Evolutionary conservation across 2,888 invertebrate genomes (phyloP), one percentile per base, ranked within the genome.

Genomic region (Augiades crinisus): DNA sequence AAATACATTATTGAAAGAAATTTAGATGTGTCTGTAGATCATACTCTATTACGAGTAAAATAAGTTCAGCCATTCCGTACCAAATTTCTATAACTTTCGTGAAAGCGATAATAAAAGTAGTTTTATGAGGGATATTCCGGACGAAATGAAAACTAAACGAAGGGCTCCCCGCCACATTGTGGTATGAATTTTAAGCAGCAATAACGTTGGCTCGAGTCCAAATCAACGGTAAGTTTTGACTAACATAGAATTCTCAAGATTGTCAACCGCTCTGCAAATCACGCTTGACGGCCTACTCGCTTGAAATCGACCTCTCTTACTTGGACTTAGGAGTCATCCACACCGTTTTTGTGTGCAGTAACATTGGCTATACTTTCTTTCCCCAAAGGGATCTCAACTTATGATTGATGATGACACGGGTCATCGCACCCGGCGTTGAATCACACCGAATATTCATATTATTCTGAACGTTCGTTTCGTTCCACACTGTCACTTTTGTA

Each of bases 391-490:
- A 59, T 58, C 58, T 58, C 59, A 60, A 61, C 59, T 58, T 64
- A 63, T 62, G 64, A 64, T 62, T 62, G 60, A 63, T 62, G 63
- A 53, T 47, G 47, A 54, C 46, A 55, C 60, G 59, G 60, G 56
- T 58, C 64, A 56, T 56, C 57, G 64, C 53, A 56, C 64, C 54
- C 55, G 47, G 56, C 47, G 53, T 54, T 57, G 60, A 57, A 57
- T 63, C 57, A 54, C 52, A 47, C 53, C 37, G 46, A 63, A 58
- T 61, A 60, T 63, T 64, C 58, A 55, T 61, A 60, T 45, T 57
- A 60, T 60, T 61, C 24, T 36, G 31, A 45, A 22, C 14, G 49
- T 41, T 50, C 41, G 49, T 27, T 54, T 56, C 41, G 49, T 27
- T 54, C 54, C 38, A 54, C 27, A 45, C 40, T 54, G 53, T 52